Conservation (phyloP, 2,888 invertebrate species). For the Augiades crinisus region DNA sequence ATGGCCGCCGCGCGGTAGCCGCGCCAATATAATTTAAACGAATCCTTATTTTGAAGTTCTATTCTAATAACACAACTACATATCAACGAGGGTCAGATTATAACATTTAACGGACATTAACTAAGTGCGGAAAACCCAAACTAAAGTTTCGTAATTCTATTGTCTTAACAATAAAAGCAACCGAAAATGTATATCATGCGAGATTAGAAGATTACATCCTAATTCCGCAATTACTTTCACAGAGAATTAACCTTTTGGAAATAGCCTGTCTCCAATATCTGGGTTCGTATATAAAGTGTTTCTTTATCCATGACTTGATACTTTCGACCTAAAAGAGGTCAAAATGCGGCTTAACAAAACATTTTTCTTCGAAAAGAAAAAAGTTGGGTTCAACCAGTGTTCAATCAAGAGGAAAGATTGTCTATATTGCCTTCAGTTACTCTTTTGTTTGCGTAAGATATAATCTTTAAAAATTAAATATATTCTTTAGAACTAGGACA, state of each 20-base stretch:
- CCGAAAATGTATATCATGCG: constrained; percentile 9
- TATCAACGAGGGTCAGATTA: background rate
- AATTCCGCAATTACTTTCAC: constrained; percentile 20
- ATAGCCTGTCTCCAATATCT: constrained; percentile 5
- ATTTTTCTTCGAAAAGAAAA: constrained; percentile 13
- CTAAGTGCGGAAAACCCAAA: constrained; percentile 7
- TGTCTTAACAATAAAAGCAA: constrained; percentile 5
- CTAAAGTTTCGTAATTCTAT: constrained; percentile 1
- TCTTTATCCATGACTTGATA: constrained; percentile 2
- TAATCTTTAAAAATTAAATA: no score
- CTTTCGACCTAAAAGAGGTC: constrained; percentile 1
- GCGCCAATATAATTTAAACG: no score
- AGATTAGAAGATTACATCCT: constrained; percentile 14
- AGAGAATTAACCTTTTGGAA: constrained; percentile 9
- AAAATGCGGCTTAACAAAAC: constrained; percentile 7
- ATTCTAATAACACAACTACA: background rate
- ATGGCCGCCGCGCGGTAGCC: no score
- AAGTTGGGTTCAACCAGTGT: constrained; percentile 5
- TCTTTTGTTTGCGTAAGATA: constrained; percentile 8
- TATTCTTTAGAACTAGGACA: no score
- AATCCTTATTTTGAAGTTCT: no score
- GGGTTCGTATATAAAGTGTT: constrained; percentile 4
- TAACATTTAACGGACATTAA: no score
- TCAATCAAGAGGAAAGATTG: constrained; percentile 19
- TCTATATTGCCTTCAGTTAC: constrained; percentile 7